Percentiles rank a stretch among this genome's conserved stretches.
These are phyloP conservation scores for Agriopis leucophaearia DNA, from an alignment of 2,888 invertebrate species.

Conservation along the genomic window DNA sequence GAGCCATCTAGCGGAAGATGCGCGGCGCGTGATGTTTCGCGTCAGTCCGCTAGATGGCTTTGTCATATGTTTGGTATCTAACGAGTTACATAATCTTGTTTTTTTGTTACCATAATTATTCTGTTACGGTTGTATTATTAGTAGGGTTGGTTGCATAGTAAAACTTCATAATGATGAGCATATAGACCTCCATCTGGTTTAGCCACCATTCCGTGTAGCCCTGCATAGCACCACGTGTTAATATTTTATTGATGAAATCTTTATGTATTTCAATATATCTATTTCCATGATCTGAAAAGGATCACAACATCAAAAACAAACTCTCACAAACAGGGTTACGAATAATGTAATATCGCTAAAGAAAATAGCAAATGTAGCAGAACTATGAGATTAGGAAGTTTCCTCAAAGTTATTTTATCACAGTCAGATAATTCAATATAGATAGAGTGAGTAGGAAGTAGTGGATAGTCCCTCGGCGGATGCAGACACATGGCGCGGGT, in stretches of 20 bases:
- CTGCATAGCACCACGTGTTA: neutral
- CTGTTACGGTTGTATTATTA: no score
- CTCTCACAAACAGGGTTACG: slow-evolving; percentile 22
- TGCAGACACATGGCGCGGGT: slow-evolving; percentile 70
- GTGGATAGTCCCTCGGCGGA: slow-evolving; percentile 54
- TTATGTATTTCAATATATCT: neutral
- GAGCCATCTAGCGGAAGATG: no score
- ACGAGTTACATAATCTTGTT: no score
- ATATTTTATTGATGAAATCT: neutral
- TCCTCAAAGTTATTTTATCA: slow-evolving; percentile 58
- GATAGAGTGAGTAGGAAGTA: slow-evolving; percentile 49
- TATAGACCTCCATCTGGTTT: no score
- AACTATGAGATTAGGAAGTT: slow-evolving; percentile 45
- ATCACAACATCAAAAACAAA: slow-evolving; percentile 23
- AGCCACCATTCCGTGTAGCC: no score
- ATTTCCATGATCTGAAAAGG: slow-evolving; percentile 14
- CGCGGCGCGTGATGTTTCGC: no score
- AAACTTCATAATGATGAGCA: no score
- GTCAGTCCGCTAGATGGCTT: no score
- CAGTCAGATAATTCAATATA: slow-evolving; percentile 68
- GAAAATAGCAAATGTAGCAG: slow-evolving; percentile 42
- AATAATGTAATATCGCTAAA: slow-evolving; percentile 32
- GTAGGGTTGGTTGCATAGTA: no score
- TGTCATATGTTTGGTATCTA: no score
- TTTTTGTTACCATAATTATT: no score